Percentiles rank a stretch among this genome's conserved stretches.
Conservation (phyloP, 1,140 invertebrate species). For the Listronotus bonariensis region DNA sequence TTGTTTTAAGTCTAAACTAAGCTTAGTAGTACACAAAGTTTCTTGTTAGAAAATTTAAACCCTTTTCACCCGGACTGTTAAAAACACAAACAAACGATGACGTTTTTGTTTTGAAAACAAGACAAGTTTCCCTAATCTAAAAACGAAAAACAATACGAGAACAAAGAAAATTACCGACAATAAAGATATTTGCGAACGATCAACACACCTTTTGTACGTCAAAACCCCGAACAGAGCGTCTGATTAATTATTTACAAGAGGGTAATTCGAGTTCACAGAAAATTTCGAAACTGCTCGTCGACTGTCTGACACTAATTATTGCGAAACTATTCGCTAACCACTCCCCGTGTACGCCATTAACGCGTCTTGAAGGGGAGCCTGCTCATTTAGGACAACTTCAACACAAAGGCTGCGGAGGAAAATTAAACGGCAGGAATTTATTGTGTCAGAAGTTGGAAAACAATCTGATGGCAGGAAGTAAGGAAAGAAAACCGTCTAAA, state of each 20-base stretch:
- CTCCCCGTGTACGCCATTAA: slow-evolving; percentile 11
- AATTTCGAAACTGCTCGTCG: slow-evolving; percentile 8
- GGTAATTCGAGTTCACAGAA: slow-evolving; percentile 10
- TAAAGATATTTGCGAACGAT: slow-evolving; percentile 18
- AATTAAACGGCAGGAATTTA: slow-evolving; percentile 19
- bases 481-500: no score
- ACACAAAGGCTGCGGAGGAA: slow-evolving; percentile 16
- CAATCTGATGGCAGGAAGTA: neutral
- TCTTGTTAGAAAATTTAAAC: no score
- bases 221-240: slow-evolving; percentile 5
- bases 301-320: slow-evolving; percentile 20
- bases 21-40: no score
- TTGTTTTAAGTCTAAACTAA: no score
- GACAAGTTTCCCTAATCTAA: no score
- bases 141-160: no score
- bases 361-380: slow-evolving; percentile 10
- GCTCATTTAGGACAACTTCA: slow-evolving; percentile 19
- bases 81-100: no score
- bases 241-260: slow-evolving; percentile 25
- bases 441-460: slow-evolving; percentile 2
- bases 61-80: no score
- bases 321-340: slow-evolving; percentile 3
- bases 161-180: slow-evolving; percentile 20
- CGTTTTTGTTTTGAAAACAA: no score
- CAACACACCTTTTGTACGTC: slow-evolving; percentile 14